A percentile compares a stretch with the other conserved stretches of the same genome.
Evolutionary conservation across 2,888 invertebrate genomes (phyloP).

Genomic region (Lepetodrilus schrolli): DNA sequence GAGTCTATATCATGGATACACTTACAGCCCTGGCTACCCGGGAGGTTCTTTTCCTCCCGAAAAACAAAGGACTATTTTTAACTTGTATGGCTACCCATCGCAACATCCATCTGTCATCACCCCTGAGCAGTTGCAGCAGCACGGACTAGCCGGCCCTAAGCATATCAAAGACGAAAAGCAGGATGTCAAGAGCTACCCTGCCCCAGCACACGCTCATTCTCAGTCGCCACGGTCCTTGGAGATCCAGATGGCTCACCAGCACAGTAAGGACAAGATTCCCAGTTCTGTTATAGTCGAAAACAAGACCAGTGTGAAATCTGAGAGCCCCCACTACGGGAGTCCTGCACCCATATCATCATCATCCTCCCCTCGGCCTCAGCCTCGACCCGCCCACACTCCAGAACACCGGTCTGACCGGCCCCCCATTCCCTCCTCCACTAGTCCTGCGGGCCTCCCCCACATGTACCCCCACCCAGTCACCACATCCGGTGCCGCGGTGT

Average conservation of each 20-base stretch:
- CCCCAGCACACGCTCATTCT: slow-evolving; percentile 34
- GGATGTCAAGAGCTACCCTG: slow-evolving; percentile 34
- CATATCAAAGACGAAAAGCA: slow-evolving; percentile 57
- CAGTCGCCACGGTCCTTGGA: slow-evolving; percentile 49
- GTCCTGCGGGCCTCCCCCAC: slow-evolving; percentile 56
- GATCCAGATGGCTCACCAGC: slow-evolving; percentile 50
- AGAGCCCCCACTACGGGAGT: slow-evolving; percentile 42
- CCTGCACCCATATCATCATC: slow-evolving; percentile 46
- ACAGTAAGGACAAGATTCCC: slow-evolving; percentile 46
- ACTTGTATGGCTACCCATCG: slow-evolving; percentile 75
- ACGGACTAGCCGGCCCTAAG: slow-evolving; percentile 56
- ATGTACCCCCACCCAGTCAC: slow-evolving; percentile 49
- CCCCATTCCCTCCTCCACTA: slow-evolving; percentile 46
- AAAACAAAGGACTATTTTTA: slow-evolving; percentile 68
- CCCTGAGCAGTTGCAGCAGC: slow-evolving; percentile 70
- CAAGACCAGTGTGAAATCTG: slow-evolving; percentile 49
- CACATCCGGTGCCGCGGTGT: slow-evolving; percentile 32
- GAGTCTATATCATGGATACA: slow-evolving; percentile 37
- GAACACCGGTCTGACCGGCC: slow-evolving; percentile 51
- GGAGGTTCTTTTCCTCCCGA: slow-evolving; percentile 24
- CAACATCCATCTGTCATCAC: slow-evolving; percentile 73
- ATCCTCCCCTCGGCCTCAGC: slow-evolving; percentile 60
- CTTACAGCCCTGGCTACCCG: slow-evolving; percentile 40
- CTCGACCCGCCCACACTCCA: slow-evolving; percentile 66
- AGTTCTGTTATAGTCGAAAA: slow-evolving; percentile 72